Percentiles rank a stretch among this genome's conserved stretches.
Conservation (phyloP, 2,113 vertebrate genomes). For the Lepisosteus oculatus region DNA sequence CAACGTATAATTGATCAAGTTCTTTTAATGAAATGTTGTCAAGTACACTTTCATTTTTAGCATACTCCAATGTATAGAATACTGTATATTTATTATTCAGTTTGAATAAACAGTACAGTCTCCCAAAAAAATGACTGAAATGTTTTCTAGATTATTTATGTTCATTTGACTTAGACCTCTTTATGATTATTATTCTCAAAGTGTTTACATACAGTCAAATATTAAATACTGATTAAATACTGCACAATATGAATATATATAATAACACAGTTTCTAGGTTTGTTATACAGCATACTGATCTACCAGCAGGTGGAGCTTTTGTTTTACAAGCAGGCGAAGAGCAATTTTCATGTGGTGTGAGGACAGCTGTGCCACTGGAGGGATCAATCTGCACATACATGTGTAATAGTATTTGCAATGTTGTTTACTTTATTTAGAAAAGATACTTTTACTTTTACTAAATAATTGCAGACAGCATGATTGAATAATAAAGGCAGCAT, state of each 20-base stretch:
- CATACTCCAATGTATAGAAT: conserved; percentile 9
- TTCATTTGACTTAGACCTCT: background rate
- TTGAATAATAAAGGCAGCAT: no score
- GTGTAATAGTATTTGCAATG: no score
- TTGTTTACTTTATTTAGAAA: no score
- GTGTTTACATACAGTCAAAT: background rate
- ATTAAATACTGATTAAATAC: background rate
- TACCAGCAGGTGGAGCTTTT: conserved; percentile 29
- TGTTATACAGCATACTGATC: background rate
- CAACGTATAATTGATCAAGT: conserved; percentile 1
- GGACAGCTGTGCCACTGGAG: no score
- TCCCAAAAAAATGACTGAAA: background rate
- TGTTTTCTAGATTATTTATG: background rate
- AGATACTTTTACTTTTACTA: no score
- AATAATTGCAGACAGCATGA: no score
- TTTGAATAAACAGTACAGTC: conserved; percentile 21
- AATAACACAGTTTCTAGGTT: background rate
- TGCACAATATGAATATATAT: background rate
- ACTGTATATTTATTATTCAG: conserved; percentile 20
- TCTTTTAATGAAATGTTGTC: conserved; percentile 5
- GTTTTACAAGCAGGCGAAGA: background rate
- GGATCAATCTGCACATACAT: no score
- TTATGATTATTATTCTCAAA: background rate
- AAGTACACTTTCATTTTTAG: conserved; percentile 8
- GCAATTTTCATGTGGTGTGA: no score